Conservation (phyloP, 2,797 vertebrate species). For the Sebastes dallii region DNA sequence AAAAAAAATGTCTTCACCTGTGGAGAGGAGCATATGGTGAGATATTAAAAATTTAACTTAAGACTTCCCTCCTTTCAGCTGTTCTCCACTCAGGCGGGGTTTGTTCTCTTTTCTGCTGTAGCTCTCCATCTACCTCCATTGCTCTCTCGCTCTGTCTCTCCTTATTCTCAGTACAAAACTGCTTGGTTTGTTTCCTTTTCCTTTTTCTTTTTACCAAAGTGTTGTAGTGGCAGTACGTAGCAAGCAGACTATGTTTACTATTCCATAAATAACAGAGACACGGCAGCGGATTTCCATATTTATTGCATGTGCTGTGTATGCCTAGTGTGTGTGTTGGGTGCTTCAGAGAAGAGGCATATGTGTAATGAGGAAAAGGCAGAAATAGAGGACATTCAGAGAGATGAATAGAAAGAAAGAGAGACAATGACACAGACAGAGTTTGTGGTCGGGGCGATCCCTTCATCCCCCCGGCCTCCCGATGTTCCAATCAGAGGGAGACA, state of each 20-base stretch:
- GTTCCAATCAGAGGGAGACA: slow-evolving; percentile 60
- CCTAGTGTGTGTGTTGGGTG: slow-evolving; percentile 3
- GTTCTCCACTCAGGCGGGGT: slow-evolving; percentile 29
- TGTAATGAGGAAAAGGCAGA: slow-evolving; percentile 10
- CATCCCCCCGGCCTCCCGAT: background rate
- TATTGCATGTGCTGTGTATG: slow-evolving; percentile 31
- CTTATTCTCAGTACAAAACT: slow-evolving; percentile 8
- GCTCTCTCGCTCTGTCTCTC: background rate
- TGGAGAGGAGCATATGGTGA: slow-evolving; percentile 72
- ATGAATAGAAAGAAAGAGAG: slow-evolving; percentile 1
- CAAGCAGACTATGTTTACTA: slow-evolving; percentile 27
- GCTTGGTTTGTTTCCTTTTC: slow-evolving; percentile 1
- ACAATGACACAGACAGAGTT: slow-evolving; percentile 5
- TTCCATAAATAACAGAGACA: slow-evolving; percentile 41
- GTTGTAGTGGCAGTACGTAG: background rate
- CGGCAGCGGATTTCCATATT: slow-evolving; percentile 57
- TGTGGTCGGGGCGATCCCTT: slow-evolving; percentile 32
- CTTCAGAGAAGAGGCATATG: background rate
- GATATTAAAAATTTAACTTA: slow-evolving; percentile 75
- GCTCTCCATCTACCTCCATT: background rate
- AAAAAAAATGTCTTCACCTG: slow-evolving; percentile 66
- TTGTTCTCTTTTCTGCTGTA: slow-evolving; percentile 3
- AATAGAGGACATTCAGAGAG: slow-evolving; percentile 28
- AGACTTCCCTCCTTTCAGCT: slow-evolving; percentile 55
- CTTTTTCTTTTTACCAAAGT: slow-evolving; percentile 9